Base-by-base conservation (phyloP, 2,797 vertebrate species). In the Acanthiza pusilla region DNA sequence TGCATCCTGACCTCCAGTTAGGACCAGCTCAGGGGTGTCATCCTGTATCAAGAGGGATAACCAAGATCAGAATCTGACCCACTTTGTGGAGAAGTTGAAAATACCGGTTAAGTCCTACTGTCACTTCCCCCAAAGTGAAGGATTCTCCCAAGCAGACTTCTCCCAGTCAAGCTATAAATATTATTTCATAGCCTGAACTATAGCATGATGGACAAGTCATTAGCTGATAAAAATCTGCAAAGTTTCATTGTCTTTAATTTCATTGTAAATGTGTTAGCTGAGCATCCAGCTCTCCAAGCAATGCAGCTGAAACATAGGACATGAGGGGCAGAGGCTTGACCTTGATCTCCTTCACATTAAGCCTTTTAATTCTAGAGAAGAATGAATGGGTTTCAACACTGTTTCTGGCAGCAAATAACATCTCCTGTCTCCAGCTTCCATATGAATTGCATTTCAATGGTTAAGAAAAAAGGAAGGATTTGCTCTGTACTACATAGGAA, bases 391-490 rank as follows among this genome's bases (percentile, higher is more conserved):
- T 85, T 82, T 74, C 15, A 61, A 71, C 70, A 34, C n/a, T 30
- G 14, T 67, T 94, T 72, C 74, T 80, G 29, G 13, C 38, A 55
- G 53, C 26, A 77, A 53, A 43, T 36, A 65, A 34, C 17, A 57
- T 18, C 65, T 94, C n/a, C 54, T 27, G 16, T 60, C 42, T 77
- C 36, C 42, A 63, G 51, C 68, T 92, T 85, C 12, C 2, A 15
- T 50, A 27, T 5, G 45, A 43, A 60, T 53, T 55, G 75, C 32
- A 45, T 55, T 89, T 93, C 89, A 95, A 71, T 75, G 19, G 43
- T 58, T 70, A 74, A 85, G 68, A 66, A 79, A 95, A 78, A 84
- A 61, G 53, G n/a, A 95, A 91, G 34, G 54, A 53, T 93, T 90
- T 66, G 15, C 66, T 65, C 10, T 83, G 58, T 80, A 5, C 23